phyloP scores from a whole-genome alignment of 2,113 vertebrate species.

The Oreocharis arfaki region DNA sequence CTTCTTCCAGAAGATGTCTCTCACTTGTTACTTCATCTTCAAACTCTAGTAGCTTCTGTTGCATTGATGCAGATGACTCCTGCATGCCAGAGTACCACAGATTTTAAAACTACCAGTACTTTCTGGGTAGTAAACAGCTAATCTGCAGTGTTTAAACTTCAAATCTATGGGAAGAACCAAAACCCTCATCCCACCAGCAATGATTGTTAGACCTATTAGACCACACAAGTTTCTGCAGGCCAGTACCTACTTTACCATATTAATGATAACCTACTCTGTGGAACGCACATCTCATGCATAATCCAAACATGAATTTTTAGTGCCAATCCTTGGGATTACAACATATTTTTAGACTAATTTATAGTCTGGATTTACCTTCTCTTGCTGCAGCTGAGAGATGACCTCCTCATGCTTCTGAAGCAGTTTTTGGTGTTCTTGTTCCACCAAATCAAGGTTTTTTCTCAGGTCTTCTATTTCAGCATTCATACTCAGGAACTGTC shows the following conservation, averaged over 20 bases:
- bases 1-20: slow-evolving; percentile 73
- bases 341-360: neutral
- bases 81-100: slow-evolving; percentile 18
- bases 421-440: slow-evolving; percentile 66
- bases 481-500: slow-evolving; percentile 69
- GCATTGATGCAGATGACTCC: slow-evolving; percentile 74
- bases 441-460: slow-evolving; percentile 61
- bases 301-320: neutral
- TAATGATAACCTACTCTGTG: neutral
- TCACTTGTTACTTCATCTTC: slow-evolving; percentile 74
- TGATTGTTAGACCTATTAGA: neutral
- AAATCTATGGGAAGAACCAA: neutral
- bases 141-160: neutral
- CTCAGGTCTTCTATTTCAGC: slow-evolving; percentile 74
- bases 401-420: slow-evolving; percentile 70
- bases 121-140: neutral
- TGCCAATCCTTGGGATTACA: neutral
- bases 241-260: neutral
- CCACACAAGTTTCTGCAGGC: neutral
- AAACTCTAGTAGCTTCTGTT: slow-evolving; percentile 71
- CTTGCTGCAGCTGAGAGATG: slow-evolving; percentile 72
- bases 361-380: slow-evolving; percentile 73
- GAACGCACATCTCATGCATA: neutral
- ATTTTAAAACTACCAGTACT: neutral
- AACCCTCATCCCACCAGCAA: neutral